Conservation (phyloP, 1,140 invertebrate genomes). For the Heliothis virescens region DNA sequence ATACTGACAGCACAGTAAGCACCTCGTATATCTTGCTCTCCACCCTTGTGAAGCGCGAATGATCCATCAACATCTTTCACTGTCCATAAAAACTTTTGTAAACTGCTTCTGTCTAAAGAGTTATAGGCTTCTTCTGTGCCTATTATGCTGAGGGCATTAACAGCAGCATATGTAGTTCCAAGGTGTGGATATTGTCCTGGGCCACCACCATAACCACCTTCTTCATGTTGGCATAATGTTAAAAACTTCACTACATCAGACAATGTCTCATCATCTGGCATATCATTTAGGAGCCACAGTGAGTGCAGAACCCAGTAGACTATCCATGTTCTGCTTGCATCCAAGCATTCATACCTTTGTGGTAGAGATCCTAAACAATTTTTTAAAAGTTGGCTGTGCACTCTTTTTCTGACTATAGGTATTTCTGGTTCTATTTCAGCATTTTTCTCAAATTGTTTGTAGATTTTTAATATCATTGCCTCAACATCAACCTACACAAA, state of each 20-base stretch:
- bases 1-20: conserved; percentile 97
- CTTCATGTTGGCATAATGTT: conserved; percentile 91
- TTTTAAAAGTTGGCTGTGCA: conserved; percentile 90
- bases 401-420: conserved; percentile 88
- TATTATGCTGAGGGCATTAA: conserved; percentile 96
- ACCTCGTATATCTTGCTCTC: conserved; percentile 98
- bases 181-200: conserved; percentile 97
- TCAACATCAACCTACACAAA: conserved; percentile 88
- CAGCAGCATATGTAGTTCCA: conserved; percentile 98
- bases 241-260: conserved; percentile 90
- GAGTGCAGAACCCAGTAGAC: conserved; percentile 98
- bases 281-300: conserved; percentile 92
- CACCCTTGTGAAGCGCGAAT: conserved; percentile 96
- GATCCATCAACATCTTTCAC: conserved; percentile 94
- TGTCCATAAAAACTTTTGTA: conserved; percentile 92
- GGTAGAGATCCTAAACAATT: conserved; percentile 90
- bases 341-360: conserved; percentile 92
- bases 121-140: conserved; percentile 95
- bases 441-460: conserved; percentile 87
- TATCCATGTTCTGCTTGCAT: conserved; percentile 98
- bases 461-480: conserved; percentile 87
- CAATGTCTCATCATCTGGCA: conserved; percentile 89
- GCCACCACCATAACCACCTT: conserved; percentile 97
- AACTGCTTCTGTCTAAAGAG: conserved; percentile 93
- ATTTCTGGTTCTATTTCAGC: conserved; percentile 87